Conservation (phyloP, 2,797 vertebrate genomes). For the Moxostoma hubbsi region DNA sequence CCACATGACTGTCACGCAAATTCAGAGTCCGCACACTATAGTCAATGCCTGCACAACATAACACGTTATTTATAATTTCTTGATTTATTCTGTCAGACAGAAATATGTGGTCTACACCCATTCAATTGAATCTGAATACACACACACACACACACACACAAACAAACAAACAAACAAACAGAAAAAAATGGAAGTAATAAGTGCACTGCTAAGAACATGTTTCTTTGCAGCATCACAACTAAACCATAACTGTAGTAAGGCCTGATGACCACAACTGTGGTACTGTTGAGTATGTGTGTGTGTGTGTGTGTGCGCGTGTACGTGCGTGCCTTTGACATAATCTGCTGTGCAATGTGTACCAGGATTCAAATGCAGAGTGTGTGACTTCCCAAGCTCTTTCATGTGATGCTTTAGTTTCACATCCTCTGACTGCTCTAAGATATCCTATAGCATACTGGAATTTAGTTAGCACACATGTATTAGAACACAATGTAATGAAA, state of each 20-base stretch:
- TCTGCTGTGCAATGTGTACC: constrained; percentile 68
- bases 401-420: constrained; percentile 69
- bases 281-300: not conserved
- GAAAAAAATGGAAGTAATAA: not conserved
- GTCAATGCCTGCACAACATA: constrained; percentile 83
- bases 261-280: constrained; percentile 52
- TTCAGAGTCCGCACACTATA: constrained; percentile 88
- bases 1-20: constrained; percentile 83
- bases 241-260: not conserved
- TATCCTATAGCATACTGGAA: not conserved
- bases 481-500: constrained; percentile 18
- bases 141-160: not conserved
- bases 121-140: not conserved
- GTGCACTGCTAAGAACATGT: not conserved
- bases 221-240: not conserved
- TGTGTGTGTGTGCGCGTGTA: not conserved
- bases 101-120: no score
- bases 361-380: constrained; percentile 57
- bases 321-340: constrained; percentile 66
- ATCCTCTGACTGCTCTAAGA: constrained; percentile 32
- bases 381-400: constrained; percentile 73
- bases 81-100: not conserved
- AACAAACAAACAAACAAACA: no score
- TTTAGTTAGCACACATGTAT: not conserved
- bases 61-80: constrained; percentile 14